These are phyloP conservation scores for Cydia amplana DNA, from an alignment of 1,140 invertebrate genomes.

Conservation along the genomic window DNA sequence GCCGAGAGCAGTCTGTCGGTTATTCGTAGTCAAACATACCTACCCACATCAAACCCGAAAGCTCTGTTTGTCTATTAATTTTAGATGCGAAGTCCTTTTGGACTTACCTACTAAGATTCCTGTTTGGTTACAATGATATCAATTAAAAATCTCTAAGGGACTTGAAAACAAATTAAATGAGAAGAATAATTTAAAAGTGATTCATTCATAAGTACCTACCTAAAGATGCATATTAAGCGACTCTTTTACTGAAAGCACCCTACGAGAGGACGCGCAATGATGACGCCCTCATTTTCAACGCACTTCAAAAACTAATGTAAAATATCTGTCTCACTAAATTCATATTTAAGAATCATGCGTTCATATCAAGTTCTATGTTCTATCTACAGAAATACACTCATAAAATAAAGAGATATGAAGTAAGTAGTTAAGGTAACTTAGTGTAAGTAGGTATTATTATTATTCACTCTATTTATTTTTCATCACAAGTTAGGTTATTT, in stretches of 20 bases:
- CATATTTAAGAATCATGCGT: no score
- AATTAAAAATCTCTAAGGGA: not conserved
- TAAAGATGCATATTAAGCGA: not conserved
- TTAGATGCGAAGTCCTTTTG: not conserved
- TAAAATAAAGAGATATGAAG: no score
- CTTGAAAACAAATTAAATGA: not conserved
- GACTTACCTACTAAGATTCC: no score
- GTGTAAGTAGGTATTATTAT: no score
- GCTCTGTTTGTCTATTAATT: conserved; percentile 4
- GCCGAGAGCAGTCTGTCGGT: not conserved
- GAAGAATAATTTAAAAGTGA: not conserved
- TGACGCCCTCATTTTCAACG: not conserved
- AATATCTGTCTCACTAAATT: not conserved
- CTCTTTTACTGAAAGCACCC: not conserved
- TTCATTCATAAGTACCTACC: not conserved
- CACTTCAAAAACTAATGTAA: not conserved
- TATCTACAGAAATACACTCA: not conserved
- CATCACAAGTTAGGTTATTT: no score
- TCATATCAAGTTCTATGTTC: not conserved
- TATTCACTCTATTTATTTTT: no score
- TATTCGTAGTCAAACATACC: conserved; percentile 11
- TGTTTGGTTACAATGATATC: not conserved
- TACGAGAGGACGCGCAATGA: not conserved
- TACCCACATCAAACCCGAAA: not conserved
- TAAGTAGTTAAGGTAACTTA: no score